phyloP scores from a whole-genome alignment of 2,113 vertebrate species.

The Epinephelus cyanopodus region DNA sequence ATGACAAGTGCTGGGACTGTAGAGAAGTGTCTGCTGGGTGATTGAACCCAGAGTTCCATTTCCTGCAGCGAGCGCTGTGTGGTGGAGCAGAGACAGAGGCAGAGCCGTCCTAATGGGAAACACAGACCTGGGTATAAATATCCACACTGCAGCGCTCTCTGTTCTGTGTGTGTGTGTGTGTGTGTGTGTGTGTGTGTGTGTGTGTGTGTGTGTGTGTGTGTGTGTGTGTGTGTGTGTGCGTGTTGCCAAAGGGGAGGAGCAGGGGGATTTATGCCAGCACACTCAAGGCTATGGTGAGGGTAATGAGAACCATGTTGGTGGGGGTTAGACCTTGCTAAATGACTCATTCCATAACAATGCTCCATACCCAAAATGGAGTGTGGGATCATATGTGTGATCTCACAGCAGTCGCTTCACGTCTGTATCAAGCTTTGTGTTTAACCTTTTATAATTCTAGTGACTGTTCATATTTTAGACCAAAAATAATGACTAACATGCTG shows the following conservation, averaged over 20 bases:
- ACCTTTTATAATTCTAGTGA: background rate
- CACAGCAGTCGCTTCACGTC: slow-evolving; percentile 9
- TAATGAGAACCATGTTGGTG: slow-evolving; percentile 70
- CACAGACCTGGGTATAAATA: slow-evolving; percentile 76
- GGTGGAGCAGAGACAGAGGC: slow-evolving; percentile 40
- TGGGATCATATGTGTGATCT: slow-evolving; percentile 42
- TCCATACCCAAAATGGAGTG: slow-evolving; percentile 51
- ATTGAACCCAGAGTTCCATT: slow-evolving; percentile 45
- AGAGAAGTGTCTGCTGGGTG: slow-evolving; percentile 24
- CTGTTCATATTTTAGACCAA: background rate
- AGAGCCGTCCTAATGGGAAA: slow-evolving; percentile 70
- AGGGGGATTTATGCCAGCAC: slow-evolving; percentile 44
- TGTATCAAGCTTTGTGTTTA: slow-evolving; percentile 16
- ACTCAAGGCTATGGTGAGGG: slow-evolving; percentile 57
- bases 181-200: background rate
- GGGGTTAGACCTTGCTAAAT: slow-evolving; percentile 52
- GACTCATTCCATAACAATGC: slow-evolving; percentile 66
- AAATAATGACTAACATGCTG: background rate
- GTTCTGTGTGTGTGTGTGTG: background rate
- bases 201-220: slow-evolving; percentile 4
- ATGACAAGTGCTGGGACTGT: slow-evolving; percentile 22
- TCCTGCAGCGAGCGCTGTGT: slow-evolving; percentile 40
- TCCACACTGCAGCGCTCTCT: slow-evolving; percentile 42
- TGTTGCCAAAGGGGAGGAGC: slow-evolving; percentile 54
- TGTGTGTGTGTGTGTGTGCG: slow-evolving; percentile 22